Evolutionary conservation across 2,888 invertebrate genomes (phyloP).

Genomic region (Pheosia gnoma): DNA sequence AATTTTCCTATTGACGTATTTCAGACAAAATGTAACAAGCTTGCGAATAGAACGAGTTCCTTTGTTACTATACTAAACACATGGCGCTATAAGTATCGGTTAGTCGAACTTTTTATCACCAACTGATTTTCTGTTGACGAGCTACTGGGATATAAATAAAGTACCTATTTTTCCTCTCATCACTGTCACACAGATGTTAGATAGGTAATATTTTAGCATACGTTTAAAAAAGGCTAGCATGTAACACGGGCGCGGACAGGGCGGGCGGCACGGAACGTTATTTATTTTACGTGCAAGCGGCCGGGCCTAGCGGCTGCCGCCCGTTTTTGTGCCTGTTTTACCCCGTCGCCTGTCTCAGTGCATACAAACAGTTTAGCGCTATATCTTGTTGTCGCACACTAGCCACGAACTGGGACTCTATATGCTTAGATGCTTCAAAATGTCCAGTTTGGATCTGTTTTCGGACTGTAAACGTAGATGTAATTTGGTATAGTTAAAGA

Average conservation of each 20-base stretch:
- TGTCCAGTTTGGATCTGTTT: neutral
- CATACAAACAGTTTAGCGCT: constrained; percentile 75
- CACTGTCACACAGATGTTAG: constrained; percentile 17
- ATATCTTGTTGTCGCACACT: constrained; percentile 49
- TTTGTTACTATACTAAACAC: neutral
- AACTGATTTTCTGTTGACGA: too few relatives aligned
- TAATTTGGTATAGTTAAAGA: too few relatives aligned
- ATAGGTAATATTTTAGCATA: constrained; percentile 46
- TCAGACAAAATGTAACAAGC: constrained; percentile 8
- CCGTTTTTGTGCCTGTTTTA: constrained; percentile 65
- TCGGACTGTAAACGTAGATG: neutral
- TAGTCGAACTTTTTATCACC: too few relatives aligned
- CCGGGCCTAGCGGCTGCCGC: constrained; percentile 34
- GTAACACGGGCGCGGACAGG: constrained; percentile 57
- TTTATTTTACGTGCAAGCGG: constrained; percentile 74
- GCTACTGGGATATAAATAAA: neutral
- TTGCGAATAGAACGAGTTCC: constrained; percentile 13
- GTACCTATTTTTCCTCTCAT: neutral
- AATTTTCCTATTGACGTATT: constrained; percentile 41
- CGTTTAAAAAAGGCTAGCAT: constrained; percentile 54
- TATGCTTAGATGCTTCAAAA: neutral
- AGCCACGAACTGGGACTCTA: constrained; percentile 25
- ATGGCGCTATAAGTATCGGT: too few relatives aligned
- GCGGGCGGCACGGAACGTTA: constrained; percentile 68
- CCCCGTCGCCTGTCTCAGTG: constrained; percentile 51